Evolutionary conservation across 2,797 vertebrate species (phyloP).

Genomic region (Bradypodion pumilum): DNA sequence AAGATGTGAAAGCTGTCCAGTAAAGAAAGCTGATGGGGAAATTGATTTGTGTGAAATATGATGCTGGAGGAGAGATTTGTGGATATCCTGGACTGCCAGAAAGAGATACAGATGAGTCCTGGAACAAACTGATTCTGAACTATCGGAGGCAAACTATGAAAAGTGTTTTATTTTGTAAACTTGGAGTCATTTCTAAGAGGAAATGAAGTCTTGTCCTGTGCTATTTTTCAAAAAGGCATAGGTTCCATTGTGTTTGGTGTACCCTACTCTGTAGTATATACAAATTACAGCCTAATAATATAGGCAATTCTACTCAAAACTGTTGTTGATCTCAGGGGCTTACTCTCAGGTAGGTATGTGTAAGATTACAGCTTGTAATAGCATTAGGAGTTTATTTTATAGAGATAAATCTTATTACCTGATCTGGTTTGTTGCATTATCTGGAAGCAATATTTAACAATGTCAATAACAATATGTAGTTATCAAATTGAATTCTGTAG

Average conservation of each 20-base stretch:
- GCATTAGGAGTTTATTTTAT: neutral
- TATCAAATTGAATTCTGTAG: conserved; percentile 51
- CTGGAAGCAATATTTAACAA: conserved; percentile 48
- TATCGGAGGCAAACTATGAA: too few species aligned
- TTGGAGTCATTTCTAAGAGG: neutral
- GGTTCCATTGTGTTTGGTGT: too few species aligned
- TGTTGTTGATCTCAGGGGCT: neutral
- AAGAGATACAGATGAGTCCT: too few species aligned
- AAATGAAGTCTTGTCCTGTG: neutral
- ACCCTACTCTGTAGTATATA: too few species aligned
- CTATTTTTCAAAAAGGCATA: too few species aligned
- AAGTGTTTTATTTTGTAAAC: neutral
- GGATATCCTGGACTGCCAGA: too few species aligned
- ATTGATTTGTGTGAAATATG: too few species aligned
- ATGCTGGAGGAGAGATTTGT: too few species aligned
- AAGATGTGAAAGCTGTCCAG: too few species aligned
- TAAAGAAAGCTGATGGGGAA: too few species aligned
- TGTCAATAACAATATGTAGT: conserved; percentile 42
- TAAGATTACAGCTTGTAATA: neutral
- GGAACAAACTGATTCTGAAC: too few species aligned
- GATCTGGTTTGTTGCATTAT: conserved; percentile 10
- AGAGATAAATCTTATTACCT: neutral
- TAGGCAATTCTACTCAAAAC: neutral
- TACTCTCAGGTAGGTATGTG: neutral
- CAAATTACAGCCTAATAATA: too few species aligned